Evolutionary conservation across 1,140 invertebrate genomes (phyloP), one percentile per base, ranked within the genome.

Genomic region (Ostrea denselamellosa): DNA sequence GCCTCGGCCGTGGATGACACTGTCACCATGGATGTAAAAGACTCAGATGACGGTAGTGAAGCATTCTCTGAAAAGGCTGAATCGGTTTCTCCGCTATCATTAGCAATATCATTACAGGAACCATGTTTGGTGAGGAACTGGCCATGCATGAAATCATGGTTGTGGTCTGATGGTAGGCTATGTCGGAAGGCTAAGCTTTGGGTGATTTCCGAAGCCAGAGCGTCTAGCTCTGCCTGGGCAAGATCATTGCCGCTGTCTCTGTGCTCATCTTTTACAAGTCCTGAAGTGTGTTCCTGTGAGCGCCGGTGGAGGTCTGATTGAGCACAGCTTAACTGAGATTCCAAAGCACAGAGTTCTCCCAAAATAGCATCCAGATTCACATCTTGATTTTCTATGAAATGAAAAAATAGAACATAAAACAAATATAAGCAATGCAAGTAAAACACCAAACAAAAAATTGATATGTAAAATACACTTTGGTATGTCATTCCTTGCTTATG

Each of bases 11-110:
- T 92, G 0, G 93, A 94, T 0, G 93, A 93, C 62, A 94, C 93
- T 9, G 94, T 94, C n/a, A 90, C 92, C 92, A 94, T 94, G 58
- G 97, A 98, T 25, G 97, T 97, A 54, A 97, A 98, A 91, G 97
- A 98, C 94, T 98, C 98, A 91, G 97, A 98, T 51, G 97, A 98
- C 82, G 98, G 94, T 95, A 98, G 96, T 8, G 98, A 98, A 34
- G 98, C 97, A 88, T 98, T 98, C 95, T 99, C 98, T 90, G 98
- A 98, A 95, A 99, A 99, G 7, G 98, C 98, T 28, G 98, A 99
- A 95, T 99, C 98, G 95, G 98, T 99, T 86, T 94, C 93, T 8
- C 90, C 89, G 62, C 86, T 91, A 95, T 99, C 98, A 0, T 98
- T 98, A 89, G 14, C 89, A 84, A 90, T 86, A 91, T 86, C 89